Conservation (phyloP, 1,140 invertebrate species). For the Drosophila littoralis region DNA sequence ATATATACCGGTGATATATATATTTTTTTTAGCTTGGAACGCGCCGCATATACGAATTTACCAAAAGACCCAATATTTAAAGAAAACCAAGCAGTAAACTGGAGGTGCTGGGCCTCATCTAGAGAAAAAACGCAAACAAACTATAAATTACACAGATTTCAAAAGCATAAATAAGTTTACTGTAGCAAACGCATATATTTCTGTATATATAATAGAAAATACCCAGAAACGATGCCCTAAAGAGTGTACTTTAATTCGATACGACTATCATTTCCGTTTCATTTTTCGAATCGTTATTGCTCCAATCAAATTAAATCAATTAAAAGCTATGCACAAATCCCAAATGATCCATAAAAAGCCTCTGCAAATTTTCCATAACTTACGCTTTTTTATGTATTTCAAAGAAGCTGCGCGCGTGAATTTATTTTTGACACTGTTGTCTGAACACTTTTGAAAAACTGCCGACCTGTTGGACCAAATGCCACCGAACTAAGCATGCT, state of each 20-base stretch:
- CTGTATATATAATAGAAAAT: not conserved
- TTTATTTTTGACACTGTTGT: slow-evolving; percentile 64
- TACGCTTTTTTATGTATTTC: slow-evolving; percentile 48
- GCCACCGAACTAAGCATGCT: slow-evolving; percentile 29
- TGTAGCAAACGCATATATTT: not conserved
- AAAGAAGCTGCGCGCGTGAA: slow-evolving; percentile 32
- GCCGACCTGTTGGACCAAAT: slow-evolving; percentile 58
- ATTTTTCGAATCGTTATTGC: slow-evolving; percentile 14
- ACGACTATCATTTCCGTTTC: not conserved
- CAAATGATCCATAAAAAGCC: slow-evolving; percentile 71
- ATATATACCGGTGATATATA: slow-evolving; percentile 62
- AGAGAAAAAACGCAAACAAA: slow-evolving; percentile 35
- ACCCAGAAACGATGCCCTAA: not conserved
- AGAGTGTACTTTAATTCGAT: slow-evolving; percentile 28
- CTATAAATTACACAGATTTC: slow-evolving; percentile 61
- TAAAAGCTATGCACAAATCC: slow-evolving; percentile 68
- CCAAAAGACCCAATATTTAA: slow-evolving; percentile 37
- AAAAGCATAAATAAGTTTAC: slow-evolving; percentile 16
- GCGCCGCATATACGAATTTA: slow-evolving; percentile 27
- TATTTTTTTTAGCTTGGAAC: slow-evolving; percentile 32
- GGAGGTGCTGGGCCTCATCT: slow-evolving; percentile 32
- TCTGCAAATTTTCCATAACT: slow-evolving; percentile 73
- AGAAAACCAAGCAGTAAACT: slow-evolving; percentile 36
- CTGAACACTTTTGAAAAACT: slow-evolving; percentile 78
- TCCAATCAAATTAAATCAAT: slow-evolving; percentile 62